phyloP scores from a whole-genome alignment of 2,113 vertebrate genomes.

The Clinocottus analis region DNA sequence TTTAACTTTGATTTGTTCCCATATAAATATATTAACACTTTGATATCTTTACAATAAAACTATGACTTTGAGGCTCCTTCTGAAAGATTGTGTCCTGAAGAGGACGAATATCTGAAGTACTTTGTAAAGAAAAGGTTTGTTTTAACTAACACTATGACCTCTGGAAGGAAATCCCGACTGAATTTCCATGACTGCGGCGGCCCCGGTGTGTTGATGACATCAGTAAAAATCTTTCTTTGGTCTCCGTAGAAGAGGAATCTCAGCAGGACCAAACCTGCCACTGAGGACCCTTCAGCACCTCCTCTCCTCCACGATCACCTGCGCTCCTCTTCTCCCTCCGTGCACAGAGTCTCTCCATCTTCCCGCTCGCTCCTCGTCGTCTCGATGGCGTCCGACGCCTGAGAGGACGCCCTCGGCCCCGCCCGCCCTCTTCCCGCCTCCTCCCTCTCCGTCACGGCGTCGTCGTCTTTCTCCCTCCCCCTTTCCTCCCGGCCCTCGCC shows the following conservation, averaged over 20 bases:
- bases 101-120: background rate
- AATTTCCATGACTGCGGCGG: background rate
- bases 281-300: background rate
- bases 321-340: conserved; percentile 4
- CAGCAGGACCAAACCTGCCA: no score
- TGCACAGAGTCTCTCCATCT: background rate
- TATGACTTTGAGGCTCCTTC: background rate
- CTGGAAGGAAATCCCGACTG: background rate
- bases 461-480: background rate
- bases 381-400: conserved; percentile 21
- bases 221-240: background rate
- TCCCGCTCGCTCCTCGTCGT: conserved; percentile 9
- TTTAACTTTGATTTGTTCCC: background rate
- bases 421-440: conserved; percentile 28
- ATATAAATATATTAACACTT: background rate
- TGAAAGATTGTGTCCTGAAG: background rate
- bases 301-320: background rate
- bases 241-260: background rate
- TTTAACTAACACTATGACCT: background rate
- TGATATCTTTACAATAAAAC: background rate
- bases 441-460: conserved; percentile 18
- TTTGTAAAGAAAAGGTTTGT: background rate
- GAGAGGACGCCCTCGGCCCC: background rate
- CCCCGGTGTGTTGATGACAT: background rate
- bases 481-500: conserved; percentile 9